Percentiles rank a stretch among this genome's conserved stretches.
Evolutionary conservation across 1,140 invertebrate species (phyloP).

Genomic region (Habropoda laboriosa): DNA sequence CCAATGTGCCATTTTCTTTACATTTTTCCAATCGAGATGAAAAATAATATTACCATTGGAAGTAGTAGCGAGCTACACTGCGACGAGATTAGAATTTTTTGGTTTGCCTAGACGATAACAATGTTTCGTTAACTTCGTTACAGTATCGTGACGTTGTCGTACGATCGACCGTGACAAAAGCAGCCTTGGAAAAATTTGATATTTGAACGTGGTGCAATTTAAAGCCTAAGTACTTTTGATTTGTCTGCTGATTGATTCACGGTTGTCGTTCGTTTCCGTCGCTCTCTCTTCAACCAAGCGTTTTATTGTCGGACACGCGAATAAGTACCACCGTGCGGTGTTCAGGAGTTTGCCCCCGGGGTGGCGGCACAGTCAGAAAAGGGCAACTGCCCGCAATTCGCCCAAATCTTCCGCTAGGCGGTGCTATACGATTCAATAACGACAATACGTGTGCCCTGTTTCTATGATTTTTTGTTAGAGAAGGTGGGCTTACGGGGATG

Average conservation of each 20-base stretch:
- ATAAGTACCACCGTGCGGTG: no score
- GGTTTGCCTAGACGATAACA: conserved; percentile 40
- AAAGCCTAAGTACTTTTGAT: conserved; percentile 47
- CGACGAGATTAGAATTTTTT: conserved; percentile 60
- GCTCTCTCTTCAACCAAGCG: neutral
- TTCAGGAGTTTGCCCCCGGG: no score
- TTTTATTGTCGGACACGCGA: conserved; percentile 41
- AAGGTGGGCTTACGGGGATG: no score
- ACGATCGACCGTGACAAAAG: neutral
- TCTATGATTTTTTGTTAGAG: no score
- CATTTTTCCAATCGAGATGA: neutral
- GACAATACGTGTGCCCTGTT: no score
- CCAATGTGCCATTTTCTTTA: no score
- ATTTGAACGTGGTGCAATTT: conserved; percentile 23
- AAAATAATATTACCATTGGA: no score
- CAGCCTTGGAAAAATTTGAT: neutral
- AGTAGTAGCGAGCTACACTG: conserved; percentile 14
- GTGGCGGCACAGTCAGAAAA: no score
- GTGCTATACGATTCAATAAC: no score
- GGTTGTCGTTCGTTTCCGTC: neutral
- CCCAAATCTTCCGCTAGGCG: no score
- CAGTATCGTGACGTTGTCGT: neutral
- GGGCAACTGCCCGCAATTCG: no score
- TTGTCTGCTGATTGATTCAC: conserved; percentile 46
- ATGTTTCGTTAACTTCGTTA: conserved; percentile 5